Base-by-base conservation (phyloP, 2,113 vertebrate genomes). In the Thamnophis sirtalis region DNA sequence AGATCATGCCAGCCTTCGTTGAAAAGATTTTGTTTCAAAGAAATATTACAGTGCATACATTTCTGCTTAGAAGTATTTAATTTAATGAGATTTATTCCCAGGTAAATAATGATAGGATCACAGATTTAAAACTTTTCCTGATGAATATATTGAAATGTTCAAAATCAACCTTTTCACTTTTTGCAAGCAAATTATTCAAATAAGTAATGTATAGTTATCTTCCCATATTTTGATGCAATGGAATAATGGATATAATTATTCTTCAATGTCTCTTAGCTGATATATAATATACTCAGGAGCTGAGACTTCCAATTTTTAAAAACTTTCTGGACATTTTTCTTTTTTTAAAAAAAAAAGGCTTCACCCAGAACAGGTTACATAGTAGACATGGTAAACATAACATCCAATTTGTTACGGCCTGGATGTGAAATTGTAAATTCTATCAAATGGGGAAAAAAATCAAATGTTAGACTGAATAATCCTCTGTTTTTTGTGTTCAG, bases 231-330 rank as follows among this genome's bases (percentile, higher is more conserved):
- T 3, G 1, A 5, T 3, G 3, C 87, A 94, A 22, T 55, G 10
- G 1, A 5, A 8, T 90, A 2, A 19, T 33, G 26, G 4, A 43
- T 54, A 10, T 54, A 88, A 28, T 21, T 28, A 17, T 33, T 50
- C 19, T 68, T 91, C 73, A 58, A 55, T n/a, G 21, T 92, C 93
- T 54, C 84, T 94, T 21, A 92, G 88, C 22, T 89, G 0, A 63
- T 84, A 51, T 9, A 50, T 51, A 28, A 93, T 91, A 53, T 38
- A 53, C 2, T 54, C 9, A 54, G n/a, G 49, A 38, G 3, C 48
- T 43, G 19, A 55, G 10, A 80, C 19, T 68, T 43, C 68, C 68
- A 80, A 19, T 38, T 49, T 48, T 90, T 38, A 6, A 89, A 53
- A 91, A 49, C 28, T 19, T 26, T 28, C 55, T 90, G 0, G 26